Percentiles rank a stretch among this genome's conserved stretches.
Evolutionary conservation across 2,888 invertebrate species (phyloP).

Genomic region (Ormyrus thymus): DNA sequence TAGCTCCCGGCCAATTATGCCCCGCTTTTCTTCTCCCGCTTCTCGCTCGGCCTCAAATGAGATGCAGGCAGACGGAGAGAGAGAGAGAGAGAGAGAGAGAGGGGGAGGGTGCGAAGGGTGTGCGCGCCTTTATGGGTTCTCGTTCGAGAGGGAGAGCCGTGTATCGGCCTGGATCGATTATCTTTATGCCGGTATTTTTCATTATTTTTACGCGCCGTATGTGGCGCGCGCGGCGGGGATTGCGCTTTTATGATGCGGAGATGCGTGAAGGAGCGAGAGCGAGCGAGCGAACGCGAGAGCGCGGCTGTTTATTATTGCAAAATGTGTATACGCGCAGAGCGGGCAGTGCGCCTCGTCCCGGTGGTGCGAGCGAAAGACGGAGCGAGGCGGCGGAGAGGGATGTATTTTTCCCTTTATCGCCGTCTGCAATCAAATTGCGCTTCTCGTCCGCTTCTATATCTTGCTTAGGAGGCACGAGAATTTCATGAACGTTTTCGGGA

Average conservation of each 20-base stretch:
- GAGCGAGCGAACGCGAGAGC: neutral
- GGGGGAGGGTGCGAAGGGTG: conserved; percentile 30
- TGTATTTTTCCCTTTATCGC: neutral
- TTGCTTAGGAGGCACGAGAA: no score
- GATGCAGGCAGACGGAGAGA: neutral
- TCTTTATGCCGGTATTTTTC: conserved; percentile 49
- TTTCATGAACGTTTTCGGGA: no score
- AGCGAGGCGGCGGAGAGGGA: neutral
- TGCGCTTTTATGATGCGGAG: conserved; percentile 41
- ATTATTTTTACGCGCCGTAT: conserved; percentile 35
- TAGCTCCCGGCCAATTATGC: conserved; percentile 28
- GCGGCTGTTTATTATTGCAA: conserved; percentile 30
- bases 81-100: conserved; percentile 26
- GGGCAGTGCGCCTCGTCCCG: no score
- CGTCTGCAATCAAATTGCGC: no score
- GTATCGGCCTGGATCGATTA: conserved; percentile 41
- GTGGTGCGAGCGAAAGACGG: neutral
- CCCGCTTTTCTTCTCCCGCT: neutral
- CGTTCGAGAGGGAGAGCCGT: neutral
- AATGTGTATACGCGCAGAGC: neutral
- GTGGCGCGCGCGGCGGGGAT: conserved; percentile 19
- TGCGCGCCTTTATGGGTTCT: conserved; percentile 38
- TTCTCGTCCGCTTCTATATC: no score
- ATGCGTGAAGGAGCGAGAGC: conserved; percentile 28
- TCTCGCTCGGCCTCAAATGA: conserved; percentile 4